Conservation (phyloP, 2,113 vertebrate species). For the Parotia lawesii region DNA sequence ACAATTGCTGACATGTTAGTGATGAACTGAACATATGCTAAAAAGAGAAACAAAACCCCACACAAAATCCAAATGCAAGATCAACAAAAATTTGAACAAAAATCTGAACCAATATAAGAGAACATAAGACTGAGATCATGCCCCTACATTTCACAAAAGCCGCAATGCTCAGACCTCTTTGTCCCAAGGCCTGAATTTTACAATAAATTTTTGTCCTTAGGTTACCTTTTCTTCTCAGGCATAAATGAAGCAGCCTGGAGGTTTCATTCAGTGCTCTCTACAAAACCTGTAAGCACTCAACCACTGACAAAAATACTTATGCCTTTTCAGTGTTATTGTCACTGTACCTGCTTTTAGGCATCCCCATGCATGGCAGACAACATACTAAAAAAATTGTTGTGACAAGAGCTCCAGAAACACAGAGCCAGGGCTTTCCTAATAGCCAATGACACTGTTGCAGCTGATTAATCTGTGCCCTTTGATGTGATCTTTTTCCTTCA, state of each 20-base stretch:
- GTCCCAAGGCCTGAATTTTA: not conserved
- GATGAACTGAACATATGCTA: not conserved
- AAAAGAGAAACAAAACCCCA: not conserved
- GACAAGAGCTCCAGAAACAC: not conserved
- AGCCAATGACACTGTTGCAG: not conserved
- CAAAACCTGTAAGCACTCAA: not conserved
- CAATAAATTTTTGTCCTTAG: not conserved
- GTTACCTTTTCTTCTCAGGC: not conserved
- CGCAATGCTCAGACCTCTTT: not conserved
- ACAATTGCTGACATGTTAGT: not conserved
- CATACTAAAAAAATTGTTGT: not conserved
- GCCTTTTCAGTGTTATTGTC: not conserved
- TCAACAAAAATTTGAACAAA: not conserved
- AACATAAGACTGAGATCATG: rapidly evolving
- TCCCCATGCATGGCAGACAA: not conserved
- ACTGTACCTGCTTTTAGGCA: not conserved
- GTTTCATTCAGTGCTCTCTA: not conserved
- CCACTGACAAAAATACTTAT: not conserved
- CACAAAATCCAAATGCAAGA: not conserved
- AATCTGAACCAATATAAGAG: rapidly evolving
- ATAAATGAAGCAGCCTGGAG: not conserved
- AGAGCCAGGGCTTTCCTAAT: not conserved
- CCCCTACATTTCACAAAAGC: not conserved
- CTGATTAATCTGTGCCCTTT: not conserved
- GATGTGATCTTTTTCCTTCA: not conserved